Conservation (phyloP, 2,888 invertebrate species). For the Hemicrepidius hirtus region DNA sequence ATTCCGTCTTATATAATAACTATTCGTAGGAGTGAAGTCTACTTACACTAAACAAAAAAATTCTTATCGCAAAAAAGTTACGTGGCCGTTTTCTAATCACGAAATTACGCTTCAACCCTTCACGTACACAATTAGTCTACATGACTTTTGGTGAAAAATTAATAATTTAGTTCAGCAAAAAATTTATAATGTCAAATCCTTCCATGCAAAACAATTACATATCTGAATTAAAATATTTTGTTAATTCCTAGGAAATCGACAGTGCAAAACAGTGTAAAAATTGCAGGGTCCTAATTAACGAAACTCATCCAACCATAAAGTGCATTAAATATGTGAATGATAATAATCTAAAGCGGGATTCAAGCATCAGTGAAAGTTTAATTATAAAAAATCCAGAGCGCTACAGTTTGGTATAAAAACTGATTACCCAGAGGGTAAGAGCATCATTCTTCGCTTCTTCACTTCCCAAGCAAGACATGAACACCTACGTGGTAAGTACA, state of each 20-base stretch:
- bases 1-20: no score
- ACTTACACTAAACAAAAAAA: no score
- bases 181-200: background rate
- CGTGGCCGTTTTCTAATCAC: no score
- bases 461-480: slow-evolving; percentile 38
- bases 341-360: slow-evolving; percentile 7
- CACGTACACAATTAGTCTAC: no score
- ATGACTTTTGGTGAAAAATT: no score
- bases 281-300: slow-evolving; percentile 2
- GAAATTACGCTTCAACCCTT: no score
- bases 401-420: slow-evolving; percentile 19
- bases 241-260: background rate
- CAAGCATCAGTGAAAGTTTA: slow-evolving; percentile 30
- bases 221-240: no score
- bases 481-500: slow-evolving; percentile 39
- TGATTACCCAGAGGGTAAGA: background rate
- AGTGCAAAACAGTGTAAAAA: background rate
- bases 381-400: slow-evolving; percentile 15
- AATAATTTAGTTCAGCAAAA: no score
- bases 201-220: no score
- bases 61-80: no score
- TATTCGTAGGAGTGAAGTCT: no score
- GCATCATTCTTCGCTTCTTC: slow-evolving; percentile 27
- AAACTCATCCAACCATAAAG: background rate
- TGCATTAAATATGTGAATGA: slow-evolving; percentile 27